These are phyloP conservation scores for Progne subis DNA, from an alignment of 2,113 vertebrate species.

Conservation along the genomic window DNA sequence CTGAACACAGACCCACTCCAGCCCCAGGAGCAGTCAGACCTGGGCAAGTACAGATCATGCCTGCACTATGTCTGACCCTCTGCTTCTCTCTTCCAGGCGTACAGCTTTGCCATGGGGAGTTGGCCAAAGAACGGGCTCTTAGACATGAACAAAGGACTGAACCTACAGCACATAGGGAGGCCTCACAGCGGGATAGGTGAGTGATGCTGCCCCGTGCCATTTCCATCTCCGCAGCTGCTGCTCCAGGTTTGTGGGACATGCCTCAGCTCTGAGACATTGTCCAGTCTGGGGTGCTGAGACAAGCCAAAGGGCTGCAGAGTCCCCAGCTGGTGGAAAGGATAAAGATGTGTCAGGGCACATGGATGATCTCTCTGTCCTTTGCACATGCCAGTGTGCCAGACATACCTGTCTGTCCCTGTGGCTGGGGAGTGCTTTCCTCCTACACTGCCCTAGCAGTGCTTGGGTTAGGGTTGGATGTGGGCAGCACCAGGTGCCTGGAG, in stretches of 20 bases:
- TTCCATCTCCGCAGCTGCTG: background rate
- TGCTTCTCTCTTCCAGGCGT: conserved; percentile 80
- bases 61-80: conserved; percentile 59
- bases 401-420: background rate
- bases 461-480: background rate
- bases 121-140: conserved; percentile 86
- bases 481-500: background rate
- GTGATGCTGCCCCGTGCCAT: background rate
- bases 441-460: background rate
- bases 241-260: fast-evolving
- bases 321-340: background rate
- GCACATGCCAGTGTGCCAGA: background rate
- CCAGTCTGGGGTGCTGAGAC: background rate
- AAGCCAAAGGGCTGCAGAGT: background rate
- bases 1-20: fast-evolving
- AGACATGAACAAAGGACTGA: conserved; percentile 87
- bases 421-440: background rate
- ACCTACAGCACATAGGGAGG: conserved; percentile 84
- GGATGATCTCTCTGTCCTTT: background rate
- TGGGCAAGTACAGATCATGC: background rate
- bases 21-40: background rate
- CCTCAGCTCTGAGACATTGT: background rate
- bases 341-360: background rate
- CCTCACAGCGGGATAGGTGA: conserved; percentile 87
- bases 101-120: conserved; percentile 85